Evolutionary conservation across 2,888 invertebrate genomes (phyloP).

Genomic region (Margaritifera margaritifera): DNA sequence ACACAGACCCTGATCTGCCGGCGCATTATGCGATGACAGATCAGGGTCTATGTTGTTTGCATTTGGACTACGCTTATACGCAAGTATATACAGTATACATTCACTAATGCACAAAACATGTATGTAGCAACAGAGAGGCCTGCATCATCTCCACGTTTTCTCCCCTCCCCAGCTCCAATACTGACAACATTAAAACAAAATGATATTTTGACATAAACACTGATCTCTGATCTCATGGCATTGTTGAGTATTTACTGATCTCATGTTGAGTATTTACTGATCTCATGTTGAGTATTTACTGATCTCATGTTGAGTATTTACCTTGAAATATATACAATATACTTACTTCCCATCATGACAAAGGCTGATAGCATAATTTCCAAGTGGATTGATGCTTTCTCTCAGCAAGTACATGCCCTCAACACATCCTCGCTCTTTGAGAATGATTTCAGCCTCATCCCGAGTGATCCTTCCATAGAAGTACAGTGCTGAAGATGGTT

Average conservation of each 20-base stretch:
- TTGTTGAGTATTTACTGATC: not conserved
- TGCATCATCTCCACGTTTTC: too few relatives aligned
- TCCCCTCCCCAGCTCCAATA: too few relatives aligned
- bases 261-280: not conserved
- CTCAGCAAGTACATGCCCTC: slow-evolving; percentile 70
- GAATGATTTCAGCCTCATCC: slow-evolving; percentile 70
- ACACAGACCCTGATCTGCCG: too few relatives aligned
- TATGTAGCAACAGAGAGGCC: too few relatives aligned
- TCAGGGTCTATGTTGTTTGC: too few relatives aligned
- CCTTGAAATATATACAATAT: not conserved
- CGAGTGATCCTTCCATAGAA: slow-evolving; percentile 72
- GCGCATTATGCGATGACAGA: too few relatives aligned
- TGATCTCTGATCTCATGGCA: too few relatives aligned
- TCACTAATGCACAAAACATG: too few relatives aligned
- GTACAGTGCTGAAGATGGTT: slow-evolving; percentile 51
- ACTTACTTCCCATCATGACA: slow-evolving; percentile 65
- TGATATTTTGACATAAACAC: too few relatives aligned
- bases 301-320: not conserved
- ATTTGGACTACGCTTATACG: too few relatives aligned
- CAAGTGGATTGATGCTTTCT: slow-evolving; percentile 69
- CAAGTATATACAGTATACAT: too few relatives aligned
- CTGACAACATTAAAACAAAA: too few relatives aligned
- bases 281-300: not conserved
- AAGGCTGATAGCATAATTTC: slow-evolving; percentile 72
- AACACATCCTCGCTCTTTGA: slow-evolving; percentile 51